Conservation (phyloP, 2,888 invertebrate species). For the Stenchaetothrips biformis region DNA sequence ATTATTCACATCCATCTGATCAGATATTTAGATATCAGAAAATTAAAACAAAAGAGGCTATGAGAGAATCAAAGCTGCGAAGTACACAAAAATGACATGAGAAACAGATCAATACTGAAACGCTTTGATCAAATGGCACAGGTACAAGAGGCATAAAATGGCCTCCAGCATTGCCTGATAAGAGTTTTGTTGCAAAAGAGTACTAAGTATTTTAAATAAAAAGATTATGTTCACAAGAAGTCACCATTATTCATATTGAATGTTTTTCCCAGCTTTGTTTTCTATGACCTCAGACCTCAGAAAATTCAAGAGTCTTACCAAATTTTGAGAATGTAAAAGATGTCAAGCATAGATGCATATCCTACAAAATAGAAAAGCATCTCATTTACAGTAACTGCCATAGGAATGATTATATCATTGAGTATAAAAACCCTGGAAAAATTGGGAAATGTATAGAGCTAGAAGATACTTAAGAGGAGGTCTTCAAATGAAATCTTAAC, state of each 20-base stretch:
- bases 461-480: not conserved
- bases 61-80: not conserved
- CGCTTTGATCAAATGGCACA: too few species aligned
- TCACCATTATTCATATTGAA: not conserved
- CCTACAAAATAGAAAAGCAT: not conserved
- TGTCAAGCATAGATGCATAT: too few species aligned
- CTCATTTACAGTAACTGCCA: not conserved
- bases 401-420: not conserved
- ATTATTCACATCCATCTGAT: not conserved
- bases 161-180: too few species aligned
- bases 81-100: not conserved
- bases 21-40: not conserved
- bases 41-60: not conserved
- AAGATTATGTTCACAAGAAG: not conserved
- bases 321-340: too few species aligned
- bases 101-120: not conserved
- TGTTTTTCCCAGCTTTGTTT: not conserved
- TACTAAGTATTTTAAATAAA: not conserved
- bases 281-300: not conserved
- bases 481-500: not conserved
- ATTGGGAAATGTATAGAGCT: not conserved
- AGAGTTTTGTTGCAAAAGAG: not conserved
- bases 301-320: not conserved
- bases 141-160: too few species aligned
- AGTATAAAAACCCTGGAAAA: conserved; percentile 14